Evolutionary conservation across 1,140 invertebrate genomes (phyloP).

Genomic region (Drosophila pseudoananassae): DNA sequence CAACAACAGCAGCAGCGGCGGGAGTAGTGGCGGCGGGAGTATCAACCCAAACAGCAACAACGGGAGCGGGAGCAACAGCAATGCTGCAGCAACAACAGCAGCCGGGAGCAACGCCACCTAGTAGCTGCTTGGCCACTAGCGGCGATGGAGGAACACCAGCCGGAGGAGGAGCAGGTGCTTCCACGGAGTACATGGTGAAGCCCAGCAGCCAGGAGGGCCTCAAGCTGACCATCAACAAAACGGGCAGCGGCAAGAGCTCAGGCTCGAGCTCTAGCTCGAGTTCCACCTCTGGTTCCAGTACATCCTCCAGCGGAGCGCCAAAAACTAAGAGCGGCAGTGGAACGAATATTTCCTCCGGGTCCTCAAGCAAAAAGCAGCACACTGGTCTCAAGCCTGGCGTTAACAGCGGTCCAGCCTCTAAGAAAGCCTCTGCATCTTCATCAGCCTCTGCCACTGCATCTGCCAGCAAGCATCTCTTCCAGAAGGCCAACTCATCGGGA

Average conservation of each 20-base stretch:
- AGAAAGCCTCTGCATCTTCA: conserved; percentile 47
- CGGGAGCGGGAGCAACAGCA: conserved; percentile 5
- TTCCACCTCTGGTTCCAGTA: conserved; percentile 23
- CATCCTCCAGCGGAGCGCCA: conserved; percentile 14
- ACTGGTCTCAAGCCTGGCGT: conserved; percentile 94
- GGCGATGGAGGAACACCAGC: conserved; percentile 24
- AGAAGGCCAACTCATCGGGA: conserved; percentile 79
- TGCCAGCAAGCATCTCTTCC: conserved; percentile 71
- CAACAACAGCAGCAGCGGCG: conserved; percentile 9
- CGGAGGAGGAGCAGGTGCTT: conserved; percentile 20
- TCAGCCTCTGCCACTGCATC: conserved; percentile 20
- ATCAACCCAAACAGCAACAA: conserved; percentile 4
- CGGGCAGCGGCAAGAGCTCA: conserved; percentile 76
- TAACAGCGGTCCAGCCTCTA: conserved; percentile 77
- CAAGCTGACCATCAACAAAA: conserved; percentile 95
- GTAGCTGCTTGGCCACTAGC: conserved; percentile 39
- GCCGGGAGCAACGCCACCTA: conserved; percentile 54
- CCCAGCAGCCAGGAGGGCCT: conserved; percentile 90
- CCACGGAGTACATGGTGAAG: conserved; percentile 88
- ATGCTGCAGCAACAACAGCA: conserved; percentile 44
- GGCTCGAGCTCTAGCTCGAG: conserved; percentile 25
- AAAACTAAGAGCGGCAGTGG: conserved; percentile 24
- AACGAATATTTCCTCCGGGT: conserved; percentile 9
- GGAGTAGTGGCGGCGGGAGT: conserved; percentile 1
- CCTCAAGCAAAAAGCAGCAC: conserved; percentile 85